These are phyloP conservation scores for Lycodopsis pacificus DNA, from an alignment of 2,797 vertebrate genomes.

Conservation along the genomic window DNA sequence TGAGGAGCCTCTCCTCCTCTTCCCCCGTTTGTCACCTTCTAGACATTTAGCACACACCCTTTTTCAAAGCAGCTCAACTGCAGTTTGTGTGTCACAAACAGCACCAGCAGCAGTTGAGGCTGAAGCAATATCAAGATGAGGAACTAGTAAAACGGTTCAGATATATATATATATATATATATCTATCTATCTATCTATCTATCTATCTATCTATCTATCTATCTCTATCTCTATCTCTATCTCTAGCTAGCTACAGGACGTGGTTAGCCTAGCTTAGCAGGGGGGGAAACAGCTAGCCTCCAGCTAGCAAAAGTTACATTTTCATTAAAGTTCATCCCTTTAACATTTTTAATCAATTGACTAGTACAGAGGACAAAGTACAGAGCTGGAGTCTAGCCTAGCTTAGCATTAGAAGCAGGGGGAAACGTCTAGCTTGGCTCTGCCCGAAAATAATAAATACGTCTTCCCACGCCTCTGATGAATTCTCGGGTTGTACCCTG, in stretches of 20 bases:
- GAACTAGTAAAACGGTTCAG: too few relatives aligned
- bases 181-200: too few relatives aligned
- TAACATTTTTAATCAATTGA: background rate
- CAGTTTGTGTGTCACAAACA: background rate
- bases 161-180: too few relatives aligned
- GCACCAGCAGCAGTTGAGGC: background rate
- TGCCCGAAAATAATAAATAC: background rate
- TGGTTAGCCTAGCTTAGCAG: background rate
- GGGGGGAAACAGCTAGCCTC: background rate
- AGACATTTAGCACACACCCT: conserved; percentile 1
- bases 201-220: too few relatives aligned
- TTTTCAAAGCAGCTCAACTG: background rate
- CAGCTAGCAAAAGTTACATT: too few relatives aligned
- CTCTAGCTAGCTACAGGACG: too few relatives aligned
- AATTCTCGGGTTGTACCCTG: background rate
- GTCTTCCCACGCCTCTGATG: background rate
- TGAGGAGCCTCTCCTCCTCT: conserved; percentile 6
- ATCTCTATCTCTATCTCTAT: too few relatives aligned
- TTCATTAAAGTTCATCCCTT: background rate
- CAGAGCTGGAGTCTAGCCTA: background rate
- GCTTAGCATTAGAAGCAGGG: background rate
- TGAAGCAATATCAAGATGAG: background rate
- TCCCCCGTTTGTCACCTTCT: background rate
- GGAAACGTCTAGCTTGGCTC: background rate
- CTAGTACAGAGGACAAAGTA: background rate